A percentile compares a stretch with the other conserved stretches of the same genome.
Evolutionary conservation across 2,888 invertebrate genomes (phyloP).

Genomic region (Colletes collaris): DNA sequence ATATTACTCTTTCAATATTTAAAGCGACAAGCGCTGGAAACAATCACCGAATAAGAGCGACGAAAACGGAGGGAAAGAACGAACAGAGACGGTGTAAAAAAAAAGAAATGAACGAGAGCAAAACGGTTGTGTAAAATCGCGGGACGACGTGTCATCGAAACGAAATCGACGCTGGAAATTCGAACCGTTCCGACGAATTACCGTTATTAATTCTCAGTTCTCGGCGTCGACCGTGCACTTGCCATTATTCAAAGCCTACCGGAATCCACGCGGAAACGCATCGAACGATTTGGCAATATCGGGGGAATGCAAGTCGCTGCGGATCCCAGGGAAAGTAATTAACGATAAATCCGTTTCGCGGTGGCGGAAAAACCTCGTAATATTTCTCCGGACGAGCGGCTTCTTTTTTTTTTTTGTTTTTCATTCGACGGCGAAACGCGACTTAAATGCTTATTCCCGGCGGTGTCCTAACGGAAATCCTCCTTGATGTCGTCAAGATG

Average conservation of each 20-base stretch:
- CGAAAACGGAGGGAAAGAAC: neutral
- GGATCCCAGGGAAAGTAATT: slow-evolving; percentile 41
- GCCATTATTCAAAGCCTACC: slow-evolving; percentile 55
- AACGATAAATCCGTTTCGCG: slow-evolving; percentile 37
- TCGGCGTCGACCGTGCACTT: slow-evolving; percentile 27
- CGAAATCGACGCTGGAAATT: slow-evolving; percentile 34
- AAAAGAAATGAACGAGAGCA: slow-evolving; percentile 6
- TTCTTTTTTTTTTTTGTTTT: neutral
- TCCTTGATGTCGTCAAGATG: too few relatives aligned
- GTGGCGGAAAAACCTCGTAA: slow-evolving; percentile 5
- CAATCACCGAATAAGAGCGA: neutral
- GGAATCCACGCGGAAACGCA: slow-evolving; percentile 23
- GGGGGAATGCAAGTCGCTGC: slow-evolving; percentile 5
- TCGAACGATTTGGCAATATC: slow-evolving; percentile 47
- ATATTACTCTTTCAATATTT: too few relatives aligned
- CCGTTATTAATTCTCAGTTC: slow-evolving; percentile 61
- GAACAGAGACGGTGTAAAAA: neutral
- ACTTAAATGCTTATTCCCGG: neutral
- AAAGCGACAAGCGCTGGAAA: too few relatives aligned
- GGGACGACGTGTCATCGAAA: slow-evolving; percentile 21
- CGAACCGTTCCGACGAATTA: slow-evolving; percentile 49
- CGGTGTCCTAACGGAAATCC: neutral
- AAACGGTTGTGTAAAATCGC: slow-evolving; percentile 19
- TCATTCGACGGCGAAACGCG: neutral
- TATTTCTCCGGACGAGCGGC: slow-evolving; percentile 9